Percentiles rank a stretch among this genome's conserved stretches.
phyloP scores from a whole-genome alignment of 2,797 vertebrate species.

The Jordanella pulchra region DNA sequence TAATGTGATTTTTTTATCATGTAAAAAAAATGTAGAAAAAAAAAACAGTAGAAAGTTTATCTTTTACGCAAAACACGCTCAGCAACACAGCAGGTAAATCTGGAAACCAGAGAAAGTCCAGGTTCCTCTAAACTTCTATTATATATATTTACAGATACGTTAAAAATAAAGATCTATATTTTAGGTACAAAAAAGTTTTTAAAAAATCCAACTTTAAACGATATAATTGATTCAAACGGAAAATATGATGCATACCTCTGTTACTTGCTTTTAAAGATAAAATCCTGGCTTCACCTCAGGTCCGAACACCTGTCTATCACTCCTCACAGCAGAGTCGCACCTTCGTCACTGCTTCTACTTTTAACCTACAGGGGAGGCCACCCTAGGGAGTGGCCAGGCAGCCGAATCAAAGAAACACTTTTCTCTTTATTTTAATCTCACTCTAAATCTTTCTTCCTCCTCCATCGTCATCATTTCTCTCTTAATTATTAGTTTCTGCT shows the following conservation, averaged over 20 bases:
- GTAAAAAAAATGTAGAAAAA: not conserved
- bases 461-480: constrained; percentile 17
- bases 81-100: not conserved
- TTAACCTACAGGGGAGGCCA: constrained; percentile 69
- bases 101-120: not conserved
- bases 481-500: not conserved
- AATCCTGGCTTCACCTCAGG: constrained; percentile 14
- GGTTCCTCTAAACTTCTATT: not conserved
- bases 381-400: constrained; percentile 70
- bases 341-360: constrained; percentile 52
- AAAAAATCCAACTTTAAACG: no score
- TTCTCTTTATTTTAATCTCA: constrained; percentile 8
- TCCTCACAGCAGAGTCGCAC: constrained; percentile 44
- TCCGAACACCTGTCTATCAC: constrained; percentile 37
- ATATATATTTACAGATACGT: not conserved
- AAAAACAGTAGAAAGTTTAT: no score
- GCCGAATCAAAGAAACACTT: constrained; percentile 45
- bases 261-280: constrained; percentile 3
- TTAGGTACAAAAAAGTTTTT: no score
- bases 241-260: constrained; percentile 47
- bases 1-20: not conserved
- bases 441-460: constrained; percentile 16
- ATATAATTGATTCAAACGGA: not conserved
- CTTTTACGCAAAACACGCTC: no score
- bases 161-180: no score